Base-by-base conservation (phyloP, 2,888 invertebrate genomes). In the Microplitis manilae region DNA sequence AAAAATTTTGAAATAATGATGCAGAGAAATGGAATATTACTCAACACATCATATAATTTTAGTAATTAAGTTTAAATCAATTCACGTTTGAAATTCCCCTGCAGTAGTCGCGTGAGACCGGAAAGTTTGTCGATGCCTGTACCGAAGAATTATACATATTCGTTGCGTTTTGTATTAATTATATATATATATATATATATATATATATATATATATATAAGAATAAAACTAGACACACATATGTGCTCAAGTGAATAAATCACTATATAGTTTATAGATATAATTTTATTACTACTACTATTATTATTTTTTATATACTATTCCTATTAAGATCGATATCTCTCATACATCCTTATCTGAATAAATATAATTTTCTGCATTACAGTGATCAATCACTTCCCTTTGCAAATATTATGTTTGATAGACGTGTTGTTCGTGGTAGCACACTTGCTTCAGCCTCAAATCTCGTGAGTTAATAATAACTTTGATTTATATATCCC, bases 361-460 rank as follows among this genome's bases (percentile, higher is more conserved):
- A 69, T 71, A 13, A 64, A 59, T 15, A 15, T 59, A 17, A 76
- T 82, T 82, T 83, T 84, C 79, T 83, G 68, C 76, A 83, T 91
- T 91, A 39, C 90, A 92, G 92, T 82, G 91, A 92, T 86, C 86
- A 88, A 68, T 89, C 91, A 78, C 86, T 91, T 85, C 92, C 93
- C 8, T 95, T 94, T 89, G 93, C 93, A 86, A 97, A 97, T 92
- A 92, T 97, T 87, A 97, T 97, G 97, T 95, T 94, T 90, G 97
- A 98, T 89, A 94, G 94, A 86, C 93, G 97, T 85, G 94, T 97
- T 77, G 94, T 95, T 84, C 93, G 97, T 84, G 97, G 97, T 83
- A 95, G 94, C 90, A 96, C 95, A 80, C 95, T 94, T 90, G 93
- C 94, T 72, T 91, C 85, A 20, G 81, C 85, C 30, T 84, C 87